phyloP scores from a whole-genome alignment of 2,113 vertebrate genomes.

The Orthochromis malagaraziensis region DNA sequence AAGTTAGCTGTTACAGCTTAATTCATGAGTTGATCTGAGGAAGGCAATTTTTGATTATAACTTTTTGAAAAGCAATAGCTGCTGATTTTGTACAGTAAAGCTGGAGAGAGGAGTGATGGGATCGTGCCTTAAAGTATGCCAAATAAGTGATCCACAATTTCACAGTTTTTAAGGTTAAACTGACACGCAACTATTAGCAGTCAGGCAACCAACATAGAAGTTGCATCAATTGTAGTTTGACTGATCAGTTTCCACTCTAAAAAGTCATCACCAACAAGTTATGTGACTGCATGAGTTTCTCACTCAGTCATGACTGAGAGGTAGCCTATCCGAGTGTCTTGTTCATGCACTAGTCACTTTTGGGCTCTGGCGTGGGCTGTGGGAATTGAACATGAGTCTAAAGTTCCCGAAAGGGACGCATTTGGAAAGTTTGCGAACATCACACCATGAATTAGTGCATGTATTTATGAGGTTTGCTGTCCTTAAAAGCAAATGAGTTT shows the following conservation, averaged over 20 bases:
- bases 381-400: neutral
- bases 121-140: accelerated
- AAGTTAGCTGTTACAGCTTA: neutral
- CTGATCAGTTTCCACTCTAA: neutral
- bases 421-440: neutral
- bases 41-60: neutral
- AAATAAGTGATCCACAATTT: neutral
- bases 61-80: neutral
- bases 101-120: neutral
- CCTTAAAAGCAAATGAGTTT: neutral
- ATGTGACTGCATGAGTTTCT: neutral
- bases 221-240: neutral
- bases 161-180: neutral
- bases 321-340: neutral
- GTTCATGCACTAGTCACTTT: neutral
- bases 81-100: neutral
- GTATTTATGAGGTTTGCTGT: neutral
- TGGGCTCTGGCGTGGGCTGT: neutral
- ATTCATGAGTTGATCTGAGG: neutral
- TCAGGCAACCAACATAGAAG: neutral
- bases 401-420: neutral
- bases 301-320: neutral
- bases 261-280: neutral
- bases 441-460: neutral
- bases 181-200: neutral